Conservation (phyloP, 2,797 vertebrate species). For the Podarcis siculus region DNA sequence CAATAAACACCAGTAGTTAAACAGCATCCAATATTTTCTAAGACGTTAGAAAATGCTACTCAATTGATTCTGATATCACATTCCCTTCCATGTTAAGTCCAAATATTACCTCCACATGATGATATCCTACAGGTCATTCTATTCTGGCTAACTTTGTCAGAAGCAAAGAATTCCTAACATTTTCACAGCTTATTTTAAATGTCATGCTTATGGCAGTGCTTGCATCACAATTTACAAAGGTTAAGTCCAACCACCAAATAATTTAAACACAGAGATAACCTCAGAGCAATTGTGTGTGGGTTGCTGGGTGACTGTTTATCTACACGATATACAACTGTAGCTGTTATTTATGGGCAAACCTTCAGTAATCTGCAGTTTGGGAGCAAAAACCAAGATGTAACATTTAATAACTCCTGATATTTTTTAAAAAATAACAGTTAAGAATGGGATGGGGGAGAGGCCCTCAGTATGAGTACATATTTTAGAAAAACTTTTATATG, state of each 20-base stretch:
- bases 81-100: background rate
- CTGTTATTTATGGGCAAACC: slow-evolving; percentile 31
- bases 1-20: too few relatives aligned
- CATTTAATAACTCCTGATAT: slow-evolving; percentile 11
- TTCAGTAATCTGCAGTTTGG: slow-evolving; percentile 31
- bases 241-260: background rate
- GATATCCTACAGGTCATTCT: background rate
- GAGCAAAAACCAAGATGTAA: slow-evolving; percentile 5
- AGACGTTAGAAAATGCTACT: background rate
- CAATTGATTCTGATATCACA: background rate
- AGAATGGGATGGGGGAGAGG: too few relatives aligned
- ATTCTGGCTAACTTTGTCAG: background rate
- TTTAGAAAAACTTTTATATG: background rate
- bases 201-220: slow-evolving; percentile 3
- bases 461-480: slow-evolving; percentile 44
- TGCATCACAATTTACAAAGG: slow-evolving; percentile 27
- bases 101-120: background rate
- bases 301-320: background rate
- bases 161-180: background rate
- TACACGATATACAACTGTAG: background rate
- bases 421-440: slow-evolving; percentile 17
- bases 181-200: background rate
- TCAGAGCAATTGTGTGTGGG: background rate
- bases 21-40: background rate
- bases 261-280: slow-evolving; percentile 4